Evolutionary conservation across 2,888 invertebrate genomes (phyloP).

Genomic region (Theodoxus fluviatilis): DNA sequence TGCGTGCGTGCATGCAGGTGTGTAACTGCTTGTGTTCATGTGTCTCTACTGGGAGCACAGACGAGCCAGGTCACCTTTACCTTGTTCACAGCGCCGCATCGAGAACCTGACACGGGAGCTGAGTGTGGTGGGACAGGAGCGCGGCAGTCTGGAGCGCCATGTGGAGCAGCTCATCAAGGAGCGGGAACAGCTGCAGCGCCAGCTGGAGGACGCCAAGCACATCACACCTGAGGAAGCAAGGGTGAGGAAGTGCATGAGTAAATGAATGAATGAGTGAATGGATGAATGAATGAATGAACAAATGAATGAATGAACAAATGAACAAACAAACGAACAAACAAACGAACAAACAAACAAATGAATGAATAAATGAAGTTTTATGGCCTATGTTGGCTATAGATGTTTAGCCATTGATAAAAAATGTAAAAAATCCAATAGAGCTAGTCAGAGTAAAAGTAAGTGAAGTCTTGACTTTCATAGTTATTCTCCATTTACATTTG

Average conservation of each 20-base stretch:
- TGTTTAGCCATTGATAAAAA: background rate
- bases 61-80: no score
- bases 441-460: no score
- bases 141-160: constrained; percentile 51
- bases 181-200: constrained; percentile 43
- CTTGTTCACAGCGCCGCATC: no score
- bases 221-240: constrained; percentile 47
- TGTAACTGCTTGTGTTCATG: no score
- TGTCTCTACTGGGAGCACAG: no score
- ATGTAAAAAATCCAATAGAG: no score
- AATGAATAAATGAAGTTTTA: background rate
- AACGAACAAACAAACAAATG: background rate
- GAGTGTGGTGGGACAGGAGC: constrained; percentile 43
- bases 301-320: background rate
- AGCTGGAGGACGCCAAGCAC: constrained; percentile 42
- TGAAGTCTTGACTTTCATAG: no score
- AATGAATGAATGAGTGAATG: background rate
- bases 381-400: background rate
- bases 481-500: no score
- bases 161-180: constrained; percentile 50
- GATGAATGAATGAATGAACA: background rate
- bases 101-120: constrained; percentile 46
- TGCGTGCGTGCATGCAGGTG: no score
- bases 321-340: background rate
- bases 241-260: constrained; percentile 34